Evolutionary conservation across 2,113 vertebrate genomes (phyloP).

Genomic region (Toxostoma redivivum): DNA sequence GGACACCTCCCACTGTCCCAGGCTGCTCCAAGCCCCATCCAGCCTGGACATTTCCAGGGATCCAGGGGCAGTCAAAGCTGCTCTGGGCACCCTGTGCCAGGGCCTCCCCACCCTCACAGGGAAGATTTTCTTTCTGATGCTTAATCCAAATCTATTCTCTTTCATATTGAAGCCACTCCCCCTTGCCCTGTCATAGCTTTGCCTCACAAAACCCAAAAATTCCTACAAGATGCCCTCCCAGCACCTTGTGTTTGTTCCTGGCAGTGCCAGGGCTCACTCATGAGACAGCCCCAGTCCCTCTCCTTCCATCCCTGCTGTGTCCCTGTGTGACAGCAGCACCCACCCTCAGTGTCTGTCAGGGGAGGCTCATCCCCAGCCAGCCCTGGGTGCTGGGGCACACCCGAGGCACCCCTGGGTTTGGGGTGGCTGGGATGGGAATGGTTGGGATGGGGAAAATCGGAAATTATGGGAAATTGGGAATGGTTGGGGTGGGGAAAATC

Average conservation of each 20-base stretch:
- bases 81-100: not conserved
- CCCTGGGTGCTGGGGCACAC: not conserved
- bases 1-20: not conserved
- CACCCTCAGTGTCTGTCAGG: not conserved
- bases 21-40: not conserved
- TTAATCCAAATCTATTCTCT: not conserved
- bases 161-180: not conserved
- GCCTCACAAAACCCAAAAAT: not conserved
- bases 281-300: accelerated
- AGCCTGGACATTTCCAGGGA: not conserved
- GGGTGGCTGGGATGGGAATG: not conserved
- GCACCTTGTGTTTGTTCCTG: accelerated
- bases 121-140: not conserved
- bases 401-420: accelerated
- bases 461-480: no score
- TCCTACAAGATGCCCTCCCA: not conserved
- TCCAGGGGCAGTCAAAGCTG: not conserved
- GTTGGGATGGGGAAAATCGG: no score
- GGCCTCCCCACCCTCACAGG: not conserved
- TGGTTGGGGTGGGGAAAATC: no score
- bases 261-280: not conserved
- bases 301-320: accelerated
- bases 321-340: not conserved
- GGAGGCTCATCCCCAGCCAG: not conserved
- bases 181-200: not conserved